Evolutionary conservation across 2,888 invertebrate species (phyloP).

Genomic region (Hemithea aestivaria): DNA sequence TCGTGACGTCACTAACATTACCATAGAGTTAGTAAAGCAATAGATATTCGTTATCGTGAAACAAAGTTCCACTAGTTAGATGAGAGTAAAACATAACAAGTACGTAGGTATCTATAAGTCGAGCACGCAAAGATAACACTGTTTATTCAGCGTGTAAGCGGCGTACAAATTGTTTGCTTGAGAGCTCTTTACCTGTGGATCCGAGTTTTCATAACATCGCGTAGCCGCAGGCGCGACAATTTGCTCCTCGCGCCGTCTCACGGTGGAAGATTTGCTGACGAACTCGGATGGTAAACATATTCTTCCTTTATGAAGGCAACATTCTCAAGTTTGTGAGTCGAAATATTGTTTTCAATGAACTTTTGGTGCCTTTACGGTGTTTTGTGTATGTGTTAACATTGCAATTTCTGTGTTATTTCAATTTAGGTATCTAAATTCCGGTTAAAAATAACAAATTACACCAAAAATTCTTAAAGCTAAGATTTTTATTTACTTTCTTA

Average conservation of each 20-base stretch:
- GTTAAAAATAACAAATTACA: too few relatives aligned
- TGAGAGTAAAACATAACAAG: slow-evolving; percentile 43
- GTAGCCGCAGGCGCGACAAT: slow-evolving; percentile 67
- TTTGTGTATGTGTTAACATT: slow-evolving; percentile 12
- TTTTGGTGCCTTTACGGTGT: slow-evolving; percentile 11
- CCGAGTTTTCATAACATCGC: slow-evolving; percentile 65
- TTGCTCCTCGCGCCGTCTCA: slow-evolving; percentile 53
- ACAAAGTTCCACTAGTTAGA: slow-evolving; percentile 29
- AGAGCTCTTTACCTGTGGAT: slow-evolving; percentile 62
- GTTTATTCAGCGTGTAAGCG: slow-evolving; percentile 69
- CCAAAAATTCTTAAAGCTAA: too few relatives aligned
- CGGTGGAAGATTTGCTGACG: slow-evolving; percentile 62
- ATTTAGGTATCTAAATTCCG: too few relatives aligned
- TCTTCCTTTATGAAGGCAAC: slow-evolving; percentile 44
- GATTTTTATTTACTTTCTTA: too few relatives aligned
- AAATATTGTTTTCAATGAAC: slow-evolving; percentile 20
- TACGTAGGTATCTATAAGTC: slow-evolving; percentile 46
- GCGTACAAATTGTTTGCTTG: slow-evolving; percentile 71
- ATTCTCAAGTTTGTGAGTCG: slow-evolving; percentile 21
- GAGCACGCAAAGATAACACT: slow-evolving; percentile 54
- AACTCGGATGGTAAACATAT: slow-evolving; percentile 56
- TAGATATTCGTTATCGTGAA: slow-evolving; percentile 16
- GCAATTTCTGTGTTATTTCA: slow-evolving; percentile 8
- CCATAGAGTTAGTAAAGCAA: slow-evolving; percentile 1
- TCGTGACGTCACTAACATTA: background rate